Conservation (phyloP, 2,797 vertebrate species). For the Cynopterus sphinx region DNA sequence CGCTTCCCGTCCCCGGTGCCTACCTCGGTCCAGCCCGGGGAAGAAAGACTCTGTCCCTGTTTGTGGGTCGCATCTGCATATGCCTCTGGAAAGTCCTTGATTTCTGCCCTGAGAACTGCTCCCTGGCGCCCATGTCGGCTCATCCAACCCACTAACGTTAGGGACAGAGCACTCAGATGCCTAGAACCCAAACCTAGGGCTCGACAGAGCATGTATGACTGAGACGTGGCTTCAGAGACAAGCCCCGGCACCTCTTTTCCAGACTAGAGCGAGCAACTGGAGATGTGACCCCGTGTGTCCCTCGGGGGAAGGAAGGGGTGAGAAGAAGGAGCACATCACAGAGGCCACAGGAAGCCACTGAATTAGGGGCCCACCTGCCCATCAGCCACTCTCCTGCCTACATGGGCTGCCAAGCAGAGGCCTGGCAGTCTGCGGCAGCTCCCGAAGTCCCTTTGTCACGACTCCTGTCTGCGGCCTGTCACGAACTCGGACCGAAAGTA, state of each 20-base stretch:
- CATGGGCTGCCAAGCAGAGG: not conserved
- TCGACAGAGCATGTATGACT: fast-evolving
- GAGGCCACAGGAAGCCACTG: fast-evolving
- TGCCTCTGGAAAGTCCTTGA: not conserved
- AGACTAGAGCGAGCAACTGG: not conserved
- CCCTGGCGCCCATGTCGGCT: not conserved
- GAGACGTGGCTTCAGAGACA: not conserved
- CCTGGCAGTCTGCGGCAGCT: not conserved
- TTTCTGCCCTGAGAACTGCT: not conserved
- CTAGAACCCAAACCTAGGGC: not conserved
- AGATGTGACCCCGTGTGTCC: fast-evolving
- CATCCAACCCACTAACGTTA: fast-evolving
- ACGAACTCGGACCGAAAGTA: not conserved
- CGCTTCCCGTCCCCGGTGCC: not conserved
- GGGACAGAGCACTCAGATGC: not conserved
- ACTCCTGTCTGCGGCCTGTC: not conserved
- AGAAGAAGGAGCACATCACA: fast-evolving
- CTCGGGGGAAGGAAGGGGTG: not conserved
- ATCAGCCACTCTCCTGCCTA: fast-evolving
- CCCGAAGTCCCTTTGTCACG: not conserved
- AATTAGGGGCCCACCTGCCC: not conserved
- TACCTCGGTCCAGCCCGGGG: not conserved
- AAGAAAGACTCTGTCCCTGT: fast-evolving
- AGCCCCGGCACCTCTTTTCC: not conserved
- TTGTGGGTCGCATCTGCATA: fast-evolving